phyloP scores from a whole-genome alignment of 2,888 invertebrate species.

The Tricholauxania praeusta region DNA sequence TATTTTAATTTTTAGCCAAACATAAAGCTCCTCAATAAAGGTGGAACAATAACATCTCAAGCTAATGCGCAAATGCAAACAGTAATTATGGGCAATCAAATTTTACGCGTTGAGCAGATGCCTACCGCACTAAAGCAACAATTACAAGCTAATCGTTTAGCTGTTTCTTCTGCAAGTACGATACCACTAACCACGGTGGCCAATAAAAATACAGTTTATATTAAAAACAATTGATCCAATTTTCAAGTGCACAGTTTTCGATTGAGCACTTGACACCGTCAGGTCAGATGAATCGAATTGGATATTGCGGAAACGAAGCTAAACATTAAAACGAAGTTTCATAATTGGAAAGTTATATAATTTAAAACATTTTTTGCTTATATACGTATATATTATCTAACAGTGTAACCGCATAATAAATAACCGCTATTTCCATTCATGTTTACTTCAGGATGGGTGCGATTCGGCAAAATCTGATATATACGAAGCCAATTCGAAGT shows the following conservation, averaged over 20 bases:
- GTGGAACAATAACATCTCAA: conserved; percentile 14
- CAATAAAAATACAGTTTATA: no score
- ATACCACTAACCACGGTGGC: conserved; percentile 41
- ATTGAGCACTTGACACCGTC: no score
- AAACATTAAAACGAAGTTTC: no score
- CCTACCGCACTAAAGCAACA: conserved; percentile 44
- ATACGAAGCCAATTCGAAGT: conserved; percentile 89
- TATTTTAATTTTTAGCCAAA: conserved; percentile 16
- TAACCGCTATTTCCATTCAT: conserved; percentile 93
- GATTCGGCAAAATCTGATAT: conserved; percentile 89
- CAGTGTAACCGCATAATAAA: conserved; percentile 78
- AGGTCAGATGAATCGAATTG: no score
- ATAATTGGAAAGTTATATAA: no score
- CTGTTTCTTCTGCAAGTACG: conserved; percentile 34
- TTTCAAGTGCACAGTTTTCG: no score
- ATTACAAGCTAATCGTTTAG: conserved; percentile 42
- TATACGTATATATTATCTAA: conserved; percentile 51
- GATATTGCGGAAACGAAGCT: no score
- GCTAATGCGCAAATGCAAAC: conserved; percentile 60
- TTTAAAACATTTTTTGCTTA: no score
- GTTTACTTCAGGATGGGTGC: conserved; percentile 95
- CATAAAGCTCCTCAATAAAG: conserved; percentile 19
- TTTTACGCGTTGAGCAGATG: conserved; percentile 62
- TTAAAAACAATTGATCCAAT: no score
- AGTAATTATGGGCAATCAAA: conserved; percentile 67